Conservation (phyloP, 2,113 vertebrate genomes). For the Physeter macrocephalus region DNA sequence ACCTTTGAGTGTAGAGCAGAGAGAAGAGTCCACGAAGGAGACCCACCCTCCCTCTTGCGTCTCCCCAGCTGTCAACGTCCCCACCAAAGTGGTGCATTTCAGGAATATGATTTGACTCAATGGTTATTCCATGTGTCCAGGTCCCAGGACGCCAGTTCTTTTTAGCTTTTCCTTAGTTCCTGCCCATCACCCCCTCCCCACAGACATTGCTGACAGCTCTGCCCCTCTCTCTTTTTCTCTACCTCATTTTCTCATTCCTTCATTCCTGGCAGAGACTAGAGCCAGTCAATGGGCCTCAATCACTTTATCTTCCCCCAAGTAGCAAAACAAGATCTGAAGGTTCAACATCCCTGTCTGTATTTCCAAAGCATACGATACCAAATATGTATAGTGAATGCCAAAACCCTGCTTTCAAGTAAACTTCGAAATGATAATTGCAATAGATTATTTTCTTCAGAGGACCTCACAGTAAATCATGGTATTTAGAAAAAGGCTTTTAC, state of each 20-base stretch:
- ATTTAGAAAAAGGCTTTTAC: slow-evolving; percentile 1
- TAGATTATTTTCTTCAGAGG: not conserved
- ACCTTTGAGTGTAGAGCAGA: not conserved
- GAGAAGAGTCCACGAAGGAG: not conserved
- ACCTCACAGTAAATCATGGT: not conserved
- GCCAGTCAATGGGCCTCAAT: not conserved
- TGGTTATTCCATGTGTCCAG: not conserved
- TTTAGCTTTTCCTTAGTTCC: not conserved
- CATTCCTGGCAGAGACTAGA: not conserved
- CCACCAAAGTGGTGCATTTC: not conserved
- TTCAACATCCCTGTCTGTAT: not conserved
- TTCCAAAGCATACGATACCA: not conserved
- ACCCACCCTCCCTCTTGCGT: not conserved
- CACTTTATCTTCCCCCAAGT: not conserved
- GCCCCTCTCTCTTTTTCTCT: not conserved
- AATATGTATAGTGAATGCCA: not conserved
- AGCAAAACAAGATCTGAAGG: not conserved
- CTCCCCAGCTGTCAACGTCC: not conserved
- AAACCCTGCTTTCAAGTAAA: not conserved
- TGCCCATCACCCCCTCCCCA: not conserved
- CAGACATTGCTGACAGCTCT: not conserved
- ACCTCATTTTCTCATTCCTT: not conserved
- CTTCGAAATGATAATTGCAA: not conserved
- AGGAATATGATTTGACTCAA: not conserved
- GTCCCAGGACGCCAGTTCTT: not conserved